phyloP scores from a whole-genome alignment of 1,140 invertebrate species.

The Matsumurasca onukii region DNA sequence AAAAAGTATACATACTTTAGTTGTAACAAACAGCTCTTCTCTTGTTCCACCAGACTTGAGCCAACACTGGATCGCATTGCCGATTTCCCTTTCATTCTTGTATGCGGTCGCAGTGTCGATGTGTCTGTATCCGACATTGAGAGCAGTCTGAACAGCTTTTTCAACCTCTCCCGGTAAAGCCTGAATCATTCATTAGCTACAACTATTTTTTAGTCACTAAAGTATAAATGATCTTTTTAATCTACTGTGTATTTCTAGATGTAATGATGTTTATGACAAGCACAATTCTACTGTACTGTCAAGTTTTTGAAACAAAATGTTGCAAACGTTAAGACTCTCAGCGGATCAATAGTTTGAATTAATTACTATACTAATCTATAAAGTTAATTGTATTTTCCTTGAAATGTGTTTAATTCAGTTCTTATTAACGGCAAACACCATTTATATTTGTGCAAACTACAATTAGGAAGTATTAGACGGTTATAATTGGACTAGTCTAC shows the following conservation, averaged over 20 bases:
- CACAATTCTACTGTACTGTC: not conserved
- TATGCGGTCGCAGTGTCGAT: conserved; percentile 83
- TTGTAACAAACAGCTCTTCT: conserved; percentile 78
- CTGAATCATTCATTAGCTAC: not conserved
- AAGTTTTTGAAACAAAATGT: not conserved
- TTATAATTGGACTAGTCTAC: too few relatives aligned
- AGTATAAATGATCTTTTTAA: not conserved
- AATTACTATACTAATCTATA: not conserved
- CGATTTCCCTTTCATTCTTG: conserved; percentile 78
- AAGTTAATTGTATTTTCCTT: too few relatives aligned
- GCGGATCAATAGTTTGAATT: not conserved
- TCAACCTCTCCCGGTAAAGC: conserved; percentile 17
- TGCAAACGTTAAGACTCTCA: not conserved
- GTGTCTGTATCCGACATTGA: conserved; percentile 68
- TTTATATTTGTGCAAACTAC: too few relatives aligned
- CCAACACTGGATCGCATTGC: conserved; percentile 72
- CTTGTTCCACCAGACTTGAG: conserved; percentile 64
- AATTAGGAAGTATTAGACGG: too few relatives aligned
- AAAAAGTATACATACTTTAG: too few relatives aligned
- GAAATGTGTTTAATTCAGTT: too few relatives aligned
- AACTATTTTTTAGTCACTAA: not conserved
- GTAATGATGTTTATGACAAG: not conserved
- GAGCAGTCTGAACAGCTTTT: conserved; percentile 47
- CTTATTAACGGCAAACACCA: too few relatives aligned
- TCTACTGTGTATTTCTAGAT: not conserved